Evolutionary conservation across 2,888 invertebrate species (phyloP), one percentile per base, ranked within the genome.

Genomic region (Drosophila mimetica): DNA sequence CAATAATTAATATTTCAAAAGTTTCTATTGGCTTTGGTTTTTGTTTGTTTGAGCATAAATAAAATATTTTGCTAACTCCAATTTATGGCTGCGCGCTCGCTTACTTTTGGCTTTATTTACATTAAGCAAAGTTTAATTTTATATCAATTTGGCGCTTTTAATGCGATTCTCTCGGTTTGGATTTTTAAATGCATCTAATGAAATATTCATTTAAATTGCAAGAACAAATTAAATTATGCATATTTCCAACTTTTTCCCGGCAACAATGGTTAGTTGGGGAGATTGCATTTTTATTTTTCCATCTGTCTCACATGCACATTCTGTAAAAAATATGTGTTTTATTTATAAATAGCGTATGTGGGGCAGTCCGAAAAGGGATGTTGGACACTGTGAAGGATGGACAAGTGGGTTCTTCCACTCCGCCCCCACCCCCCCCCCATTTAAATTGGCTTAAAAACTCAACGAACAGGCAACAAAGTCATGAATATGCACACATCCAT

Each of bases 401-500:
- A 71, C 34, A 64, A 65, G 50, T 42, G 54, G 54, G 34, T 69
- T 53, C 36, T 50, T 37, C 20, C 47, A 25, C 37, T 25, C 32
- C 42, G 48, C 18, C 48, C 60, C 67, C 76, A 39, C 36, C 41
- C 51, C 18, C 48, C 55, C 57, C 67, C 72, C 77, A 60, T 79
- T 86, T 69, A 79, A 83, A 83, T 88, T 83, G 82, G 88, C 88
- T 87, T 83, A 79, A 86, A 87, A 82, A 79, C 77, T 64, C 88
- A 76, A 67, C 73, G 76, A 58, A 60, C 80, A 77, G 70, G 63
- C 71, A 77, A 78, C 87, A 82, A 74, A 78, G 79, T 84, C 84
- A 88, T 84, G 84, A 84, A 88, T 86, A 86, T 84, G 87, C 84
- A 74, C 72, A 63, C 46, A 44, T 55, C 22, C 20, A 47, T 20